Evolutionary conservation across 2,113 vertebrate genomes (phyloP), one percentile per base, ranked within the genome.

Genomic region (Xenopus laevis): DNA sequence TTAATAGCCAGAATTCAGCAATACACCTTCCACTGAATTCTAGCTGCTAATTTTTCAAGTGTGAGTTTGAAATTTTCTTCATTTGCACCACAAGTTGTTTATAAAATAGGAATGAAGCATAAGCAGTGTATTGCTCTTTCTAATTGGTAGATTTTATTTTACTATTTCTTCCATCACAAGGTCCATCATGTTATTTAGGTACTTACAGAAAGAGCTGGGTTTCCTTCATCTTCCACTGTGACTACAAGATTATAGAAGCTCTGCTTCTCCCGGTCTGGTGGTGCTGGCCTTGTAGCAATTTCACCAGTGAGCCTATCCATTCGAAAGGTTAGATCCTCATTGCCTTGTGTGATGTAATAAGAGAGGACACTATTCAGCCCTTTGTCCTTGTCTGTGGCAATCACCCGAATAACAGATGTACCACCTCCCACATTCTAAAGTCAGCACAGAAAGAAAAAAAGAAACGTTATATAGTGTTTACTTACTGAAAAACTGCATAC

Each of bases 231-330:
- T 70, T 98, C 97, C 57, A 98, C 97, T 0, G 94, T 96, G 79
- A 98, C 92, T 2, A 85, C 80, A 30, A 99, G 92, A 46, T 77
- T 85, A 84, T 98, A 98, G 83, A 93, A 92, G 71, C 92, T 89
- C 86, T 95, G 95, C 15, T 87, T 90, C 83, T 98, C 97, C 0
- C 97, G 92, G 86, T 99, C 97, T 0, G 97, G 97, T 0, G 97
- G 95, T 0, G 95, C 95, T 0, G 97, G 97, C 3, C 97, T 87
- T 0, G 97, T 99, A 81, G 93, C 88, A 2, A 99, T 95, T 87
- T 99, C 97, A 0, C 97, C 97, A 0, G 95, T 97, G 84, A 97
- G 69, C 0, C 96, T 94, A 83, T 99, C 97, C 93, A 99, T 95
- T 78, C 97, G 95, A 84, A 99, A 99, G 10, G 95, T 96, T 82